Percentiles rank a stretch among this genome's conserved stretches.
These are phyloP conservation scores for Caenorhabditis sp. DNA, from an alignment of 2,888 invertebrate genomes.

Conservation along the genomic window DNA sequence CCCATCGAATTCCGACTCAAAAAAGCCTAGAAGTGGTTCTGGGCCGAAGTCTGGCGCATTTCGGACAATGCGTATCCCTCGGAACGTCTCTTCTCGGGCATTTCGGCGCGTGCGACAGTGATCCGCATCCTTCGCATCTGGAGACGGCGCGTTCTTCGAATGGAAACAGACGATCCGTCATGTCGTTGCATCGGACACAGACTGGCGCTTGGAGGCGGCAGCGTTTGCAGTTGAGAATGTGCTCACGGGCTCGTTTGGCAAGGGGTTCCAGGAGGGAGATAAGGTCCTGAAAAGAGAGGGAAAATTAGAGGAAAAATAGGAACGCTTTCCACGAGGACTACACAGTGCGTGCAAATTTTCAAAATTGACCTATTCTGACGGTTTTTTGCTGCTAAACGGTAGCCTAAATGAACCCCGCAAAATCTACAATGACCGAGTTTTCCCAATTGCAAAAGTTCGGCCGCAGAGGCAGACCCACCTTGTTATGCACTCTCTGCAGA, in stretches of 20 bases:
- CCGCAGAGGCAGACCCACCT: no score
- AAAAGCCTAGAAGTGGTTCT: conserved; percentile 5
- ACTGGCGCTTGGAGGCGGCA: conserved; percentile 71
- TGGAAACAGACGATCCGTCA: conserved; percentile 72
- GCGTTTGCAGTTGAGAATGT: conserved; percentile 60
- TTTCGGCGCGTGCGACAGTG: conserved; percentile 69
- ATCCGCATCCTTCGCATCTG: conserved; percentile 74
- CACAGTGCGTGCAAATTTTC: no score
- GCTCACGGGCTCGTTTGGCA: conserved; percentile 46
- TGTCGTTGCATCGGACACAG: conserved; percentile 72
- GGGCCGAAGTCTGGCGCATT: conserved; percentile 45
- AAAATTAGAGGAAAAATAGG: no score
- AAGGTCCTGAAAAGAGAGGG: conserved; percentile 55
- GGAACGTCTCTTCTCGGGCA: conserved; percentile 64
- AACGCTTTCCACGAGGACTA: no score
- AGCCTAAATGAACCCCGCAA: no score
- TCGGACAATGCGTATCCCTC: conserved; percentile 52
- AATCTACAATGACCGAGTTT: no score
- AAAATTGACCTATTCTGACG: no score
- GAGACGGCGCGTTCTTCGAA: conserved; percentile 72
- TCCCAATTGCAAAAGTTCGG: no score
- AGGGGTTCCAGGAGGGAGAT: conserved; percentile 56
- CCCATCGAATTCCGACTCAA: no score
- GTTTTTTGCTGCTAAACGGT: no score
- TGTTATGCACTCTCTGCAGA: conserved; percentile 75